Base-by-base conservation (phyloP, 2,888 invertebrate species). In the Tuberolachnus salignus region DNA sequence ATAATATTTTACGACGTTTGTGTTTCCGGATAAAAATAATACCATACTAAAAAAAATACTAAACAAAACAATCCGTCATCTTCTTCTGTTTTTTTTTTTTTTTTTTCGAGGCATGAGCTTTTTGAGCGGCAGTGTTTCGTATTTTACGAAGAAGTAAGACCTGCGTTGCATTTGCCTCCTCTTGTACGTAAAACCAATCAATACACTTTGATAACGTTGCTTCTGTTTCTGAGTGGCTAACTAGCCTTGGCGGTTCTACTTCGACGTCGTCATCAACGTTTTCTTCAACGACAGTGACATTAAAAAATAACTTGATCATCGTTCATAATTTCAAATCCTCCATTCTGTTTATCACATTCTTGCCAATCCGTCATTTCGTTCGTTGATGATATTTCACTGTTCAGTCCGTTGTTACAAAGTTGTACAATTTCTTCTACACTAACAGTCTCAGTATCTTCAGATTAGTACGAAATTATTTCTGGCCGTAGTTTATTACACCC, bases 401-500 rank as follows among this genome's bases (percentile, higher is more conserved):
- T 2, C 21, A 64, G 46, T 64, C 44, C 64, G 44, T 63, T 57
- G 44, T 64, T 61, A 70, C 63, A 70, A 21, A 80, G 64, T 51
- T 74, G 74, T 49, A 49, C 42, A 46, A 64, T 74, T 59, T 61
- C 75, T 55, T 64, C 75, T n/a, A 44, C 53, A 67, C 26, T 75
- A 42, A 55, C 66, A 51, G 63, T 10, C 23, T 16, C 14, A 53
- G 53, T 1, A 34, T 75, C 57, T 55, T 46, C 66, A 51, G 64
- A 19, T 66, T 34, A 8, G 42, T 0, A 67, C 23, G 59, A 8
- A 44, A 1, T 55, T 23, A 57, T 55, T 57, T 78, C 59, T 69
- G 78, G 69, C 59, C 78, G 69, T 44, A 78, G 66, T 55, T 78
- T 78, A 14, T 78, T 78, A 46, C 46, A 78, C 34, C 53, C 69